Base-by-base conservation (phyloP, 2,888 invertebrate species). In the Lasioglossum calceatum region DNA sequence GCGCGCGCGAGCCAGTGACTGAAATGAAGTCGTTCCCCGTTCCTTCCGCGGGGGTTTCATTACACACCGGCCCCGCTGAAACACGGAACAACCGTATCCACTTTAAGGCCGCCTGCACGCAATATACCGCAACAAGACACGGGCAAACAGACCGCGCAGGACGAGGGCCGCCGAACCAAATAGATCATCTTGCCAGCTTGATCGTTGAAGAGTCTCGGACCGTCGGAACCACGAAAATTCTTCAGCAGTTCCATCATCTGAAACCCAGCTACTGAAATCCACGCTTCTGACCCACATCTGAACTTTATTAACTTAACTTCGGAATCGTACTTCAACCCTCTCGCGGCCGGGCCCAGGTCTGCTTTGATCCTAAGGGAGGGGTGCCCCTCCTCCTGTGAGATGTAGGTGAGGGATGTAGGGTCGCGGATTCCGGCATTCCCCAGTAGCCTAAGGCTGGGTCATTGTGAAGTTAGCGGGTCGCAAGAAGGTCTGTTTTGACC, bases 41-140 rank as follows among this genome's bases (percentile, higher is more conserved):
- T 58, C 73, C 19, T 67, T 67, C 72, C 58, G 54, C n/a, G 27
- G 16, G 12, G 58, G 77, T 85, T 77, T 85, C 85, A 79, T 85
- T 85, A 79, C 64, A 54, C 36, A 8, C 36, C 67, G 67, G 19
- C 36, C 36, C 8, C 71, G 39, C 23, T n/a, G 76, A 72, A 54
- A 44, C 76, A 64, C 61, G 72, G 44, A 27, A 23, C 72, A 71
- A 72, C 76, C 71, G 74, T 64, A 75, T 83, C 88, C 79, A 77
- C 88, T 85, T 86, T 78, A 86, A 85, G 78, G 73, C 81, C 58
- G 79, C 36, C 72, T 67, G 77, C 82, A 82, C 87, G 84, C 80
- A 82, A 84, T 88, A 85, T 89, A 86, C 78, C 79, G 77, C 27
- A 39, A 74, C 71, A 12, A 81, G 39, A 23, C 42, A 71, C 71